Conservation (phyloP, 2,888 invertebrate genomes). For the Epirrhoe tristata region DNA sequence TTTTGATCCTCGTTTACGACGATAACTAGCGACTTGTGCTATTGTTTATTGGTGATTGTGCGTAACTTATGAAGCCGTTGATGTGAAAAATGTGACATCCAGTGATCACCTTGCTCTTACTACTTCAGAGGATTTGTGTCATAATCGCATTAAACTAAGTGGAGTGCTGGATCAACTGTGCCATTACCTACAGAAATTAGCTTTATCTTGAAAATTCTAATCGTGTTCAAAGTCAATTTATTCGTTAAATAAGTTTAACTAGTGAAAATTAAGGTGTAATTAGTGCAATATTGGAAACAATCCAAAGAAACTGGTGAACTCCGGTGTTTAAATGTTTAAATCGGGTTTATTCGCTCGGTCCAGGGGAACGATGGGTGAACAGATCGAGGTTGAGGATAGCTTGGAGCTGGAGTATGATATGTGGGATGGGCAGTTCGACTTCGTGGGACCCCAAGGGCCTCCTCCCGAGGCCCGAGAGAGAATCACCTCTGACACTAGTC, state of each 20-base stretch:
- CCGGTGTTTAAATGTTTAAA: constrained; percentile 77
- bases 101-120: constrained; percentile 56
- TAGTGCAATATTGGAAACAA: constrained; percentile 75
- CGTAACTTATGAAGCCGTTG: constrained; percentile 47
- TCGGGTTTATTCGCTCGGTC: constrained; percentile 77
- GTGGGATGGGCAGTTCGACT: constrained; percentile 96
- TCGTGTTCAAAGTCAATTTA: constrained; percentile 67
- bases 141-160: constrained; percentile 53
- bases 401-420: constrained; percentile 93
- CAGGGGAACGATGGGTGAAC: constrained; percentile 75
- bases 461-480: constrained; percentile 67
- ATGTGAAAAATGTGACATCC: constrained; percentile 68
- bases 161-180: constrained; percentile 59
- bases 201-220: constrained; percentile 73
- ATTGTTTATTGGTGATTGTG: constrained; percentile 39
- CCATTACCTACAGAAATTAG: constrained; percentile 71
- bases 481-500: constrained; percentile 72
- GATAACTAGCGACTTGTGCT: constrained; percentile 63
- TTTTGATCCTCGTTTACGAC: constrained; percentile 81
- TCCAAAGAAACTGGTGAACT: constrained; percentile 67
- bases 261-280: constrained; percentile 50
- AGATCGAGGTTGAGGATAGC: constrained; percentile 83
- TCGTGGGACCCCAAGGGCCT: constrained; percentile 87
- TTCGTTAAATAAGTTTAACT: constrained; percentile 54
- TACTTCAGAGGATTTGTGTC: constrained; percentile 53